Evolutionary conservation across 2,888 invertebrate genomes (phyloP), one percentile per base, ranked within the genome.

Genomic region (Sinelater perroti): DNA sequence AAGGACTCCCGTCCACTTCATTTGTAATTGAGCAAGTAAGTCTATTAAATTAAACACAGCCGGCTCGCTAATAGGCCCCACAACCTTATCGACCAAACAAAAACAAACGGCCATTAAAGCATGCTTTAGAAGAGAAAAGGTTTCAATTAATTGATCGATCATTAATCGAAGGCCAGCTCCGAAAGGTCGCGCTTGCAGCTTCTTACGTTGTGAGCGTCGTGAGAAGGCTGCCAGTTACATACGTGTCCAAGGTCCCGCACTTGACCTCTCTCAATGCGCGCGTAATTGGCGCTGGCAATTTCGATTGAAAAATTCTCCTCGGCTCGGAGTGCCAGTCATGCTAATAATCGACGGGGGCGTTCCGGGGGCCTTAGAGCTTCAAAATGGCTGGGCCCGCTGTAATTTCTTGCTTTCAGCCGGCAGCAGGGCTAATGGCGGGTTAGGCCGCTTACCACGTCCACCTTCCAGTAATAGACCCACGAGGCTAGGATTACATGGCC

Each of bases 281-380:
- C 36, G 44, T 44, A 53, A 53, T 53, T 35, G 53, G 17, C 28
- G 53, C 26, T 36, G 17, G 24, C 24, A 35, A 53, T 44, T 26
- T 28, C 24, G 24, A 26, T 49, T 28, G 35, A 53, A 52, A 53
- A 52, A 52, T 52, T 44, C 52, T 53, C 38, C 28, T 28, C 36
- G 26, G 26, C 35, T 44, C 35, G 45, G 45, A 53, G 35, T 53
- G 53, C 53, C 26, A 53, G 53, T 53, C 53, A 53, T 45, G 44
- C 45, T 53, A 53, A 53, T 45, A 52, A 53, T 45, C 17, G 36
- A 53, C 44, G 33, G 53, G 53, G 53, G 53, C 53, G 53, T 53
- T 53, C 24, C 53, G 26, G 16, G 26, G 24, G 44, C 35, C 26
- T 53, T 53, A 53, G 45, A 53, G 45, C 45, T 53, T 52, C 35